phyloP scores from a whole-genome alignment of 2,797 vertebrate genomes.

The Oreonectes daqikongensis region DNA sequence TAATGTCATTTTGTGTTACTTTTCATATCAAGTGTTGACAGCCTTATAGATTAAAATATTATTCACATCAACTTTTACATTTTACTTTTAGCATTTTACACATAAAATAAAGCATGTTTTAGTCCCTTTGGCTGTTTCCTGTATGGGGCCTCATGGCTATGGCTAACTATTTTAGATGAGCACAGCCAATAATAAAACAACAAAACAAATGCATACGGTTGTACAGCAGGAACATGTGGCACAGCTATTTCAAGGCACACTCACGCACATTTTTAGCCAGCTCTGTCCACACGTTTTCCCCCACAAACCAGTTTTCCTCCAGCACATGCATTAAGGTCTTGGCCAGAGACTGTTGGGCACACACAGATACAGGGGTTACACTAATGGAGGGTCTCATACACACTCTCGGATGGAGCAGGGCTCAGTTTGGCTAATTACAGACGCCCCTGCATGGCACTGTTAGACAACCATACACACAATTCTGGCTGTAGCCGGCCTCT shows the following conservation, averaged over 20 bases:
- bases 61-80: too few species aligned
- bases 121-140: too few species aligned
- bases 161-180: too few species aligned
- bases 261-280: conserved; percentile 22
- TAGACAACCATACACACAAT: conserved; percentile 50
- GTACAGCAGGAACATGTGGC: conserved; percentile 20
- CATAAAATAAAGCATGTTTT: too few species aligned
- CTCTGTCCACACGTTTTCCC: conserved; percentile 16
- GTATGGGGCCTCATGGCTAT: too few species aligned
- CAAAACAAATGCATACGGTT: conserved; percentile 10
- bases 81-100: too few species aligned
- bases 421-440: conserved; percentile 68
- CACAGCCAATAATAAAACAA: neutral
- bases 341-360: conserved; percentile 26
- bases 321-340: conserved; percentile 34
- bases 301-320: conserved; percentile 42
- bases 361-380: conserved; percentile 46
- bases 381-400: conserved; percentile 64
- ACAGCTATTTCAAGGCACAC: conserved; percentile 39
- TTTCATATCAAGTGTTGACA: too few species aligned
- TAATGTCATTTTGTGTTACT: too few species aligned
- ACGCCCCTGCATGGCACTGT: conserved; percentile 36
- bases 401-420: conserved; percentile 54
- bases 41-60: too few species aligned
- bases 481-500: conserved; percentile 60